Percentiles rank a stretch among this genome's conserved stretches.
These are phyloP conservation scores for Tipula confusa DNA, from an alignment of 2,888 invertebrate species.

Conservation along the genomic window DNA sequence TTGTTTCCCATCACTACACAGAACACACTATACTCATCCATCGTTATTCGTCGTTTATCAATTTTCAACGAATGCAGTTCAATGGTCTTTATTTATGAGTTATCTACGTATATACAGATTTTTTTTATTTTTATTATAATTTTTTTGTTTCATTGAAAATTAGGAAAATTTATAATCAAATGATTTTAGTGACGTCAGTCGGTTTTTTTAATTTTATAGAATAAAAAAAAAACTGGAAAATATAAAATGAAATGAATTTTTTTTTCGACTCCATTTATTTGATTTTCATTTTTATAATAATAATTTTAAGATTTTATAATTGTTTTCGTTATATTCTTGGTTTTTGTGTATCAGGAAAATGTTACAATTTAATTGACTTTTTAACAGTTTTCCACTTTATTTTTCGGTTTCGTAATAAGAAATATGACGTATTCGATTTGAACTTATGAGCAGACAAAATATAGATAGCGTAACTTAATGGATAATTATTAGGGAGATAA, in stretches of 20 bases:
- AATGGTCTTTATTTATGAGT: background rate
- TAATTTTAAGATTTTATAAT: background rate
- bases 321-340: background rate
- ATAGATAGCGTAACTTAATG: too few relatives aligned
- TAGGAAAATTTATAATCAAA: background rate
- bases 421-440: background rate
- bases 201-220: background rate
- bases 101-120: background rate
- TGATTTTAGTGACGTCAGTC: conserved; percentile 9
- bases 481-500: too few relatives aligned
- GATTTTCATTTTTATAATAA: background rate
- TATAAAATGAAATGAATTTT: background rate
- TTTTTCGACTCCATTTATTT: background rate
- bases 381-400: background rate
- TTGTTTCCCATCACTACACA: background rate
- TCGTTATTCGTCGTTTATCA: background rate
- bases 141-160: background rate
- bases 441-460: too few relatives aligned
- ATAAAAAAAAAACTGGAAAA: background rate
- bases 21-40: background rate
- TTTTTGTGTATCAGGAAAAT: background rate
- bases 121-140: background rate
- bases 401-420: background rate
- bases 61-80: background rate
- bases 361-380: background rate